A percentile compares a stretch with the other conserved stretches of the same genome.
These are phyloP conservation scores for Stomatorhinus walkeri DNA, from an alignment of 2,797 vertebrate species.

Conservation along the genomic window DNA sequence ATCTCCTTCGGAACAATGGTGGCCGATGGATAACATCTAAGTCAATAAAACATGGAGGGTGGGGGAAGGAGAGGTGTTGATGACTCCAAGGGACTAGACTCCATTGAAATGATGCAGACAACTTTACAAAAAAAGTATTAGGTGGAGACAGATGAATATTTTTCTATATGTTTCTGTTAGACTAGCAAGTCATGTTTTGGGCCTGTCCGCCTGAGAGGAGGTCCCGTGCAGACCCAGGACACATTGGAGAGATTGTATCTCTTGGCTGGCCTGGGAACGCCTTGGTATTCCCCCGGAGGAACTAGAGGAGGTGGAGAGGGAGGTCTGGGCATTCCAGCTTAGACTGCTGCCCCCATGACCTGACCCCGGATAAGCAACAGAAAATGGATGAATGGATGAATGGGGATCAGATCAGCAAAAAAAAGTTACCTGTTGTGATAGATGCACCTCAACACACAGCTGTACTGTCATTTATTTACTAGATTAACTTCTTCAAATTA, in stretches of 20 bases:
- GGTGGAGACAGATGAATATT: background rate
- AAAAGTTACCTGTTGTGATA: background rate
- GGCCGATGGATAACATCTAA: background rate
- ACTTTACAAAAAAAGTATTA: background rate
- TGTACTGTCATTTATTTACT: background rate
- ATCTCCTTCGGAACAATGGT: background rate
- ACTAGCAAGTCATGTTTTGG: background rate
- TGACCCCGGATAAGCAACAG: background rate
- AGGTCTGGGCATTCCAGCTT: background rate
- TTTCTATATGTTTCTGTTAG: background rate
- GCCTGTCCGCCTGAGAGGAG: background rate
- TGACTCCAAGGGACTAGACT: background rate
- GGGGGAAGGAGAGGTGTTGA: background rate
- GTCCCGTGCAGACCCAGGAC: background rate
- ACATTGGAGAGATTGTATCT: background rate
- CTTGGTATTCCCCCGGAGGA: background rate
- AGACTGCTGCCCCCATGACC: background rate
- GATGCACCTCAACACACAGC: background rate
- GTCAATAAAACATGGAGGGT: background rate
- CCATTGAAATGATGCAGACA: background rate
- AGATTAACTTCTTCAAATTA: background rate
- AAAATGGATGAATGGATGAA: background rate
- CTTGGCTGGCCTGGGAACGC: background rate
- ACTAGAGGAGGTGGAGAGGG: background rate
- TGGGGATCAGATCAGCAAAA: background rate